These are phyloP conservation scores for Cricetomys ansorgei DNA, from an alignment of 2,113 vertebrate genomes.

Conservation along the genomic window DNA sequence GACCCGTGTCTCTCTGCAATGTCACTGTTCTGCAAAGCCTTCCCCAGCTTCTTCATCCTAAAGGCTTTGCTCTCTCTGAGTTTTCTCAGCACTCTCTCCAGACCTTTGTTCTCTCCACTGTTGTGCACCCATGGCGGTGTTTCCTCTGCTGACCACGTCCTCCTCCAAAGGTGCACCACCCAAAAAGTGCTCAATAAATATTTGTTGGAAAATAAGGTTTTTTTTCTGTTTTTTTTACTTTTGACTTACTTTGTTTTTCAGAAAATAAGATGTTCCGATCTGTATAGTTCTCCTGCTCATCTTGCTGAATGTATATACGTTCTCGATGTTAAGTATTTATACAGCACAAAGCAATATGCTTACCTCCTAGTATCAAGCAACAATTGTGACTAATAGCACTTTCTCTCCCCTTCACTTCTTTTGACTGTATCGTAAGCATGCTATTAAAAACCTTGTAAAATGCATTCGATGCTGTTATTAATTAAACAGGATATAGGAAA, in stretches of 20 bases:
- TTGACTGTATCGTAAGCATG: neutral
- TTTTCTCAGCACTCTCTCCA: neutral
- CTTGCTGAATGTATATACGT: neutral
- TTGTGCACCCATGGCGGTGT: neutral
- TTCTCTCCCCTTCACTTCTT: neutral
- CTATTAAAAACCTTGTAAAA: neutral
- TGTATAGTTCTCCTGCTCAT: neutral
- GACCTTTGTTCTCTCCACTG: neutral
- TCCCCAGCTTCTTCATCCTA: neutral
- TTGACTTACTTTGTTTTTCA: neutral
- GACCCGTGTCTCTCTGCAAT: fast-evolving
- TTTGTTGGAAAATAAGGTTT: neutral
- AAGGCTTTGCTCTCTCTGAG: neutral
- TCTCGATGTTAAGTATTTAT: neutral
- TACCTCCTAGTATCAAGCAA: neutral
- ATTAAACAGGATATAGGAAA: neutral
- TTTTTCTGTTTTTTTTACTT: neutral
- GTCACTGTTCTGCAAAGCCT: neutral
- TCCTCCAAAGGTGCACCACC: neutral
- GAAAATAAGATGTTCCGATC: neutral
- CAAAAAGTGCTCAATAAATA: neutral
- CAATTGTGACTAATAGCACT: neutral
- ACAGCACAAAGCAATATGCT: neutral
- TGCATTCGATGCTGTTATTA: too few relatives aligned
- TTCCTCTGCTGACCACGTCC: neutral